Evolutionary conservation across 1,140 invertebrate genomes (phyloP), one percentile per base, ranked within the genome.

Genomic region (Lasaia peninsularis): DNA sequence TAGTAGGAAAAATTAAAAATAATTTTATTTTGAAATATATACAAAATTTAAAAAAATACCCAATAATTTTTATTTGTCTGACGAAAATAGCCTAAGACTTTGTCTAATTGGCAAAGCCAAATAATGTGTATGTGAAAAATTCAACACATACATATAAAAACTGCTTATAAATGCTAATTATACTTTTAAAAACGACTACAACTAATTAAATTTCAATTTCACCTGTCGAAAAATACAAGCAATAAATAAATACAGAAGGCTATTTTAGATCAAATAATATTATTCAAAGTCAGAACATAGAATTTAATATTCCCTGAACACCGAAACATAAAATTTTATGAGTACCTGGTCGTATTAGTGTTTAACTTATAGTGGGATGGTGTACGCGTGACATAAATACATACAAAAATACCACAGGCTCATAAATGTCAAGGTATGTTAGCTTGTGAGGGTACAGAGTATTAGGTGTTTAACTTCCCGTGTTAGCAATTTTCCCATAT

Each of bases 251-350:
- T 40, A 40, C 12, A 16, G 37, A 16, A 40, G 37, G 52, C 34
- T 24, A 35, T 54, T 54, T 54, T 37, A 40, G 40, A 58, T 49
- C 50, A 32, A 56, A 62, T 52, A 50, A 62, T 58, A 34, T 58
- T 49, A 54, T 54, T 56, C 52, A 53, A 58, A 58, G 60, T 53
- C 50, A 51, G 51, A 58, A 62, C 52, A 60, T 49, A 51, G 52
- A 56, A 58, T 65, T 60, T 56, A 55, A 58, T 65, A 61, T 65
- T 53, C 51, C 34, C 58, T 65, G 59, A 52, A 62, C 60, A 54
- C 33, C 48, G 48, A 55, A 62, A 61, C 53, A 55, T 65, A 65
- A 65, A 65, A 61, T 65, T 65, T 65, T 62, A 65, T 40, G 63
- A 61, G 44, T 32, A 61, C 56, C 54, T 52, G 28, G 44, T 37